Evolutionary conservation across 2,888 invertebrate genomes (phyloP), one percentile per base, ranked within the genome.

Genomic region (Petrolisthes cinctipes): DNA sequence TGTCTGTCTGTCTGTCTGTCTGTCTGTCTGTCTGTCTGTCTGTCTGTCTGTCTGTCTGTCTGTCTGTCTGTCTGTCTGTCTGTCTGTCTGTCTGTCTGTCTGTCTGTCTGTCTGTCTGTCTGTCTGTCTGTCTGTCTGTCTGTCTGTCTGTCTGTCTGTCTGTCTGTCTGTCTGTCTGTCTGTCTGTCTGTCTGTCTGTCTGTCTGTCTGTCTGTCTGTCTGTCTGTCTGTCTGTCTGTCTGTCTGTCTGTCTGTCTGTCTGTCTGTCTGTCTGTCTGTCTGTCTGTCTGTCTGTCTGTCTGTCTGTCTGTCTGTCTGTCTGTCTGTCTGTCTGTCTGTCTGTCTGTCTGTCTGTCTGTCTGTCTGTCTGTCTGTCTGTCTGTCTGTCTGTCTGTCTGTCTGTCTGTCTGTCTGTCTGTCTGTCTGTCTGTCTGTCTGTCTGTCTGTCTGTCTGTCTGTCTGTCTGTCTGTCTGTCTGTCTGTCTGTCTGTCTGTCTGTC

Each of bases 1-100:
- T 61, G 61, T 61, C 61, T 61, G 61, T 61, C 61, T 61, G 61
- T 61, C 61, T 61, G 61, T 61, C 61, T 61, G 61, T 61, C 61
- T 61, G 61, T 61, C 61, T 61, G 61, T 61, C 61, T 61, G 61
- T 61, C 61, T 61, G 61, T 61, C 61, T 61, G 61, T 61, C 61
- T 61, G 61, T 61, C 61, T 61, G 61, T 61, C 61, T 61, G 61
- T 61, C 61, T 61, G 61, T 61, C 61, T 61, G 61, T 61, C 61
- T 61, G 61, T 61, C 61, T 61, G 61, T 61, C 61, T 61, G 61
- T 61, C 61, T 61, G 61, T 61, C 61, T 61, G 61, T 61, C 61
- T 61, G 61, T 61, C 61, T 61, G 61, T 61, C 61, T 61, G 61
- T 61, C 61, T 61, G 61, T 61, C 61, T 61, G 61, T 61, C 61